A percentile compares a stretch with the other conserved stretches of the same genome.
These are phyloP conservation scores for Pedetes capensis DNA, from an alignment of 2,113 vertebrate species.

Conservation along the genomic window DNA sequence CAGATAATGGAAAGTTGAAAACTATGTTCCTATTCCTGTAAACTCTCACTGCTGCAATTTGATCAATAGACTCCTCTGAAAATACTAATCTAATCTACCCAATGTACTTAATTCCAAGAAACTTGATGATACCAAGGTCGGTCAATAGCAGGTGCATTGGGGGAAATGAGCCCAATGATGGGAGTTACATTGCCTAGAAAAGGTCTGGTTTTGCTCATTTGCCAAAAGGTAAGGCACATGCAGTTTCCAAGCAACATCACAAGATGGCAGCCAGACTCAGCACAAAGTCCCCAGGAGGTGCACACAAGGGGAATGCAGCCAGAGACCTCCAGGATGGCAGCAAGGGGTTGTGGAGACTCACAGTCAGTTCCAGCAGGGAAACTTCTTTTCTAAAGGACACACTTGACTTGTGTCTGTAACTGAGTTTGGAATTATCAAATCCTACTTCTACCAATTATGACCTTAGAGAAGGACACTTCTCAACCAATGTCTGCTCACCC, in stretches of 20 bases:
- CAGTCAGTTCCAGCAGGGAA: rapidly evolving
- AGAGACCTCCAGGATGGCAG: not conserved
- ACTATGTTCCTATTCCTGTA: not conserved
- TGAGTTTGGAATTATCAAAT: not conserved
- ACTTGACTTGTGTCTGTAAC: not conserved
- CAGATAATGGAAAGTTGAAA: not conserved
- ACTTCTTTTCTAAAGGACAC: not conserved
- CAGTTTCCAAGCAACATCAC: not conserved
- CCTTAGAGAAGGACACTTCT: not conserved
- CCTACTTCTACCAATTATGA: not conserved
- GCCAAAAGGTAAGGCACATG: not conserved
- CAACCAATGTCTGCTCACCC: not conserved
- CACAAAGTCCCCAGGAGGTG: not conserved
- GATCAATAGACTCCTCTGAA: not conserved
- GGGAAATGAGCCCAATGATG: not conserved
- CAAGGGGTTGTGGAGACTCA: not conserved
- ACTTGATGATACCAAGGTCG: not conserved
- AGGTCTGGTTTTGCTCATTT: not conserved
- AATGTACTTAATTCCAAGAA: not conserved
- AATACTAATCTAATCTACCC: not conserved
- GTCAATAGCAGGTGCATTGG: not conserved
- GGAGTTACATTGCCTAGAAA: not conserved
- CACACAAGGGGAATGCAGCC: not conserved
- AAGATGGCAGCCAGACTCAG: not conserved
- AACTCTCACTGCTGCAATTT: not conserved